phyloP scores from a whole-genome alignment of 2,888 invertebrate species.

The Xestia ashworthii region DNA sequence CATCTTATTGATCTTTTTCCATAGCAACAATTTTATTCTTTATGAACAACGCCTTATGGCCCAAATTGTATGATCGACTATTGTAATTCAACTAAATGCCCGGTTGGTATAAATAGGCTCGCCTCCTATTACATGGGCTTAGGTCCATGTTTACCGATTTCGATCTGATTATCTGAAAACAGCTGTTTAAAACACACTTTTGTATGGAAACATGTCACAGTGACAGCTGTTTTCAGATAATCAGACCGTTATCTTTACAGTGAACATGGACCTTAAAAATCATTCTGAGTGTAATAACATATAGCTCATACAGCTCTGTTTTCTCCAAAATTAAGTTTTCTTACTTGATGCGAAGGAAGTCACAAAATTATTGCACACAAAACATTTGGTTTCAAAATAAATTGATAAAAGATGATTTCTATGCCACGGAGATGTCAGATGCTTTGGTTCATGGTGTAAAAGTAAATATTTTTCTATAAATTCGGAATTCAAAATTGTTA shows the following conservation, averaged over 20 bases:
- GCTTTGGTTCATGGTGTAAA: neutral
- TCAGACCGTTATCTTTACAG: too few relatives aligned
- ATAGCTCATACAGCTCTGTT: neutral
- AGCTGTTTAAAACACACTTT: too few relatives aligned
- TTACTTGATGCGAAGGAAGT: constrained; percentile 14
- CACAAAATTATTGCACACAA: neutral
- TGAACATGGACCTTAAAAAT: neutral
- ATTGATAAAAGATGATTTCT: neutral
- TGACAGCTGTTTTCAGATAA: too few relatives aligned
- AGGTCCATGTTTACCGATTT: too few relatives aligned
- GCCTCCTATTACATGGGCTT: neutral
- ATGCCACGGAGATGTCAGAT: neutral
- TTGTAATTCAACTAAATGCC: neutral
- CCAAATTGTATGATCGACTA: neutral
- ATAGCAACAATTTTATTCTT: neutral
- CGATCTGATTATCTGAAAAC: too few relatives aligned
- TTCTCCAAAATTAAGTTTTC: constrained; percentile 1
- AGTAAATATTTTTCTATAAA: neutral
- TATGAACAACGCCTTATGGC: neutral
- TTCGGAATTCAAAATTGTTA: neutral
- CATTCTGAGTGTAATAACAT: neutral
- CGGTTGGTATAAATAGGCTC: neutral
- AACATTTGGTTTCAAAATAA: constrained; percentile 8
- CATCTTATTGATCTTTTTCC: neutral
- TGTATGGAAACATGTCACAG: too few relatives aligned